Conservation (phyloP, 2,888 invertebrate genomes). For the Erpobdella octoculata region DNA sequence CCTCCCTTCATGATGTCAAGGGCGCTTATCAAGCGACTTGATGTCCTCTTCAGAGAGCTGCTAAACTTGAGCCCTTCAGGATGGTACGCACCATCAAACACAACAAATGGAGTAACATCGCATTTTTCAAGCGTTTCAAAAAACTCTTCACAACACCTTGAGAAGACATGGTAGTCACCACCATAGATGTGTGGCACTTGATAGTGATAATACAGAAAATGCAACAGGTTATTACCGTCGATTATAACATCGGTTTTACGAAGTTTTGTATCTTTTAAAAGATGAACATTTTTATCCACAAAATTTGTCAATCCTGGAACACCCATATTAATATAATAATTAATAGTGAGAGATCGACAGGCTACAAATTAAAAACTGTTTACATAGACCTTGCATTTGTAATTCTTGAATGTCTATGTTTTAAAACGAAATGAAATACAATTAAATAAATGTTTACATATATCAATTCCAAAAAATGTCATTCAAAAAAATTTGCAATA, state of each 20-base stretch:
- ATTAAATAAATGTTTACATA: neutral
- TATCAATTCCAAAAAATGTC: neutral
- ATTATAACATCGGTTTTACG: conserved; percentile 45
- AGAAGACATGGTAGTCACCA: conserved; percentile 49
- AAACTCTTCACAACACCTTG: conserved; percentile 39
- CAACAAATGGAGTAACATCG: conserved; percentile 44
- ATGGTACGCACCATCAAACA: conserved; percentile 51
- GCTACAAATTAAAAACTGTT: no score
- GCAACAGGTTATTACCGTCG: conserved; percentile 50
- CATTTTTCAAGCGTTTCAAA: conserved; percentile 43
- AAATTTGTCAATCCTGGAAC: conserved; percentile 72
- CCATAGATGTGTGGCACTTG: conserved; percentile 44
- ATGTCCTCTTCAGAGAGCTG: conserved; percentile 43
- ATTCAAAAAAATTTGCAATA: no score
- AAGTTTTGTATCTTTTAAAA: conserved; percentile 51
- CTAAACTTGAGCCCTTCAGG: conserved; percentile 45
- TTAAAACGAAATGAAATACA: neutral
- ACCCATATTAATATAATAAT: conserved; percentile 61
- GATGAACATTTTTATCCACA: conserved; percentile 44
- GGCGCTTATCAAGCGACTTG: conserved; percentile 41
- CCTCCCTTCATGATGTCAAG: conserved; percentile 22
- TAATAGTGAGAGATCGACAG: no score
- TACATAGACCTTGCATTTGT: no score
- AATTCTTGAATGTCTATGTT: no score
- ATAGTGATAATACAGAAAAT: conserved; percentile 45